A percentile compares a stretch with the other conserved stretches of the same genome.
These are phyloP conservation scores for Sminthurinus aureus DNA, from an alignment of 2,888 invertebrate genomes.

Conservation along the genomic window DNA sequence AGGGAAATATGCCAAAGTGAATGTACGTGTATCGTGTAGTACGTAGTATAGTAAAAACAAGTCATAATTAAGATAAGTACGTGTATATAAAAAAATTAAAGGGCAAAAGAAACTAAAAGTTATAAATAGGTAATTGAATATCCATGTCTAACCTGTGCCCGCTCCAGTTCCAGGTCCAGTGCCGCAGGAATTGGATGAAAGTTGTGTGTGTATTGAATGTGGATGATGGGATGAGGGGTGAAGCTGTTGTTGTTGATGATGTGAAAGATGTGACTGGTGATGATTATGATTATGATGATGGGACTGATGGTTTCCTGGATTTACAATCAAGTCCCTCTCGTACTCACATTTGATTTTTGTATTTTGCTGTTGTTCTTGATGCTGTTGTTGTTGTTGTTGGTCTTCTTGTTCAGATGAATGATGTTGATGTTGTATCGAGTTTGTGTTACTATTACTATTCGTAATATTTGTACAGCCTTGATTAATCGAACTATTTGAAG, in stretches of 20 bases:
- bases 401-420: too few relatives aligned
- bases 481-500: constrained; percentile 30
- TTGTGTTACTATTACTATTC: neutral
- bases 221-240: neutral
- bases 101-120: too few relatives aligned
- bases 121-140: neutral
- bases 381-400: too few relatives aligned
- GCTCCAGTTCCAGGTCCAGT: constrained; percentile 1
- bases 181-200: constrained; percentile 35
- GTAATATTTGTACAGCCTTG: constrained; percentile 5
- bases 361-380: constrained; percentile 8
- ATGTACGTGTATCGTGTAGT: too few relatives aligned
- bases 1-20: too few relatives aligned
- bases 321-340: constrained; percentile 15
- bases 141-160: neutral
- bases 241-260: neutral
- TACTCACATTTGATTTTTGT: constrained; percentile 26
- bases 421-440: too few relatives aligned
- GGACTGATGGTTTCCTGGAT: constrained; percentile 12
- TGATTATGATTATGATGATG: neutral
- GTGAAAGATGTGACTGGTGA: neutral
- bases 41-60: too few relatives aligned
- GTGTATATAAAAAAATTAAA: too few relatives aligned
- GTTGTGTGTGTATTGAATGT: neutral
- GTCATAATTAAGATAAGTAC: too few relatives aligned